Base-by-base conservation (phyloP, 2,888 invertebrate species). In the Sinohyriopsis cumingii region DNA sequence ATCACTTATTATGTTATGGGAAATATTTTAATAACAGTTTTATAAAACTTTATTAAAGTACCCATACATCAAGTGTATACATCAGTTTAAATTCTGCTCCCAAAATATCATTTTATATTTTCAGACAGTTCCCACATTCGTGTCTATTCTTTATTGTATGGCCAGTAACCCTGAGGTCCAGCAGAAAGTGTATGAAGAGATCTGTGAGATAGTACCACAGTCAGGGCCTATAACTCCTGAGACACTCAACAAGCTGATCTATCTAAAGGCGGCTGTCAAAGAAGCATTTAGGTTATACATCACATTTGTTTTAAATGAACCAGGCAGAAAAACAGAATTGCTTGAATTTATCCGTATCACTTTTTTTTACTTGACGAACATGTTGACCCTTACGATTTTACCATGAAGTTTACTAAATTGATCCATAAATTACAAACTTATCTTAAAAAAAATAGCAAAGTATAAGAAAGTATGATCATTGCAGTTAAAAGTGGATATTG, bases 231-330 rank as follows among this genome's bases (percentile, higher is more conserved):
- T 91, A 25, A 89, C 93, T 0, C 86, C 92, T 3, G 93, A 93
- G 56, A 90, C 92, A 3, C 86, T 94, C 63, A 90, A 91, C 28
- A 92, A 93, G 67, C 94, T 95, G 20, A 89, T 91, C 0, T 97
- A 95, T 86, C 91, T 95, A 0, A 94, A 94, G 86, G 94, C 95
- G 59, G 94, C 79, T 90, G 83, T 97, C 1, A 97, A 96, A 88
- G 98, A 98, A 90, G 80, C 86, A 12, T 86, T 87, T 75, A 85
- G 88, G 88, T 87, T 71, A 59, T 3, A 20, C 19, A 15, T 45
- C 87, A 94, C 95, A 83, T 92, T 94, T 92, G 94, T 92, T 88
- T 95, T 95, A 0, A 94, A 94, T 22, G 94, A 94, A 0, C 93
- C 94, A 65, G 94, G 20, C 19, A 59, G n/a, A 19, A 15, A 55